Conservation (phyloP, 2,888 invertebrate species). For the Andrena fulva region DNA sequence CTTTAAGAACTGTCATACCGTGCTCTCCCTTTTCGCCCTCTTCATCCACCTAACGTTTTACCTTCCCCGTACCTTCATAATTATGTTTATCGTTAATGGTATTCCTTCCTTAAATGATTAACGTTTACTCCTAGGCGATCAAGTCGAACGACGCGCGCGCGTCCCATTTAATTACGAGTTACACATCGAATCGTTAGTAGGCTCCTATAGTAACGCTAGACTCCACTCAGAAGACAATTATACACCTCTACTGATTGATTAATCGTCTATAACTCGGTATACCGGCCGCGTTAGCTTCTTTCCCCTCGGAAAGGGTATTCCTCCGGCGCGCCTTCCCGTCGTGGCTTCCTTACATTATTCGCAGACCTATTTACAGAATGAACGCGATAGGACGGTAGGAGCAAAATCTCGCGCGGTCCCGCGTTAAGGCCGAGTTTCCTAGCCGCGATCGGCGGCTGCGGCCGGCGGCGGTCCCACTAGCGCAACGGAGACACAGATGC, state of each 20-base stretch:
- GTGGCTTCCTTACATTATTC: neutral
- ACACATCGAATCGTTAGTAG: slow-evolving; percentile 59
- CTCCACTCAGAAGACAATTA: slow-evolving; percentile 52
- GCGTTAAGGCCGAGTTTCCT: no score
- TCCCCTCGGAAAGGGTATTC: neutral
- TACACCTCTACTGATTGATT: slow-evolving; percentile 61
- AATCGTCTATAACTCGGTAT: slow-evolving; percentile 49
- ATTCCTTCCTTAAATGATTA: slow-evolving; percentile 35
- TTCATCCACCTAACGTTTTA: slow-evolving; percentile 12
- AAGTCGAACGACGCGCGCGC: slow-evolving; percentile 30
- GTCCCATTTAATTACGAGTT: slow-evolving; percentile 50
- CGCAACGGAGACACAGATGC: no score
- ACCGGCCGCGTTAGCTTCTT: neutral
- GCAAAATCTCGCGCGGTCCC: slow-evolving; percentile 37
- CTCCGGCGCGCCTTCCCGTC: neutral
- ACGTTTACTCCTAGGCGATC: slow-evolving; percentile 41
- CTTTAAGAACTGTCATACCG: slow-evolving; percentile 82
- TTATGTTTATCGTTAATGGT: slow-evolving; percentile 43
- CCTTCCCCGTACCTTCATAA: slow-evolving; percentile 5
- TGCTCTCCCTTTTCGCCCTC: slow-evolving; percentile 73
- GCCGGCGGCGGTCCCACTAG: no score
- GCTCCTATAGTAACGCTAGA: slow-evolving; percentile 54
- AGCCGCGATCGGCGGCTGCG: no score
- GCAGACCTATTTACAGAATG: slow-evolving; percentile 56
- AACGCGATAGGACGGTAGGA: slow-evolving; percentile 69